phyloP scores from a whole-genome alignment of 2,888 invertebrate species.

The Drosophila neonasuta region DNA sequence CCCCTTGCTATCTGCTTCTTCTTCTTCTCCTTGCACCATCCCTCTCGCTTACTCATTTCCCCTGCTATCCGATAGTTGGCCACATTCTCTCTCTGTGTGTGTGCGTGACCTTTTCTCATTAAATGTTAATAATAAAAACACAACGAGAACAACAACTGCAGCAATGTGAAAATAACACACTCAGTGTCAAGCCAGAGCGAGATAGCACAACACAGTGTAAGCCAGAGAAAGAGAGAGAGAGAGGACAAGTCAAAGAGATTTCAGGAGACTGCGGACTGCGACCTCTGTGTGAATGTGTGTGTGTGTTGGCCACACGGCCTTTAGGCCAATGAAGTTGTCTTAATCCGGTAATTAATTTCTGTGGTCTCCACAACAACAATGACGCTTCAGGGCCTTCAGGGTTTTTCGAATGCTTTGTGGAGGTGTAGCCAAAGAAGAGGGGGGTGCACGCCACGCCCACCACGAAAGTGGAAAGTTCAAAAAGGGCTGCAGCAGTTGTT shows the following conservation, averaged over 20 bases:
- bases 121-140: constrained; percentile 71
- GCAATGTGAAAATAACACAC: constrained; percentile 51
- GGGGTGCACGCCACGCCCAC: neutral
- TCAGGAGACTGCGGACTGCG: neutral
- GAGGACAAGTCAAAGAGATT: neutral
- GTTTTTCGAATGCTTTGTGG: neutral
- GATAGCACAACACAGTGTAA: neutral
- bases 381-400: neutral
- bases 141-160: constrained; percentile 34
- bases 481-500: constrained; percentile 28
- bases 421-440: too few relatives aligned
- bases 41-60: neutral
- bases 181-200: constrained; percentile 4
- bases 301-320: constrained; percentile 12
- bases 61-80: constrained; percentile 33
- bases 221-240: neutral
- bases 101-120: constrained; percentile 77
- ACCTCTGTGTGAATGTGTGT: neutral
- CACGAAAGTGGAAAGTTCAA: neutral
- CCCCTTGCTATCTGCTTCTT: neutral
- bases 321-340: constrained; percentile 72
- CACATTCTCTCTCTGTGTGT: constrained; percentile 9
- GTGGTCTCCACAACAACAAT: constrained; percentile 51
- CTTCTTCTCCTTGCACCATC: neutral
- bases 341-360: constrained; percentile 77